phyloP scores from a whole-genome alignment of 2,113 vertebrate genomes.

The Aptenodytes patagonicus region DNA sequence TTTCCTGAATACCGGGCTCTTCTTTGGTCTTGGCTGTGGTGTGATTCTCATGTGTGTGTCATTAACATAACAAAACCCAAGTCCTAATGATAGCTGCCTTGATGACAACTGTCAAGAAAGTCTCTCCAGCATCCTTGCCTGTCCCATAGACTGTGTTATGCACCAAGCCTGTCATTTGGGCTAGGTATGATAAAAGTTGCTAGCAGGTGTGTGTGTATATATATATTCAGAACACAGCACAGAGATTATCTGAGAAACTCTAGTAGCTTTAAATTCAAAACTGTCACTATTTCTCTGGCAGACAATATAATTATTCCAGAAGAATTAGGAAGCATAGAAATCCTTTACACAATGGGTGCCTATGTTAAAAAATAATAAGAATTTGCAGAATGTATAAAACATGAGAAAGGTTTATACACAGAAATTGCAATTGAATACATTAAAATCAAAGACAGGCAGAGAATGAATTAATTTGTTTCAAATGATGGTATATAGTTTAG shows the following conservation, averaged over 20 bases:
- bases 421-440: conserved; percentile 27
- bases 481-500: neutral
- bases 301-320: conserved; percentile 3
- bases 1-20: neutral
- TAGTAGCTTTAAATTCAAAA: neutral
- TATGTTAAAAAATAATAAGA: neutral
- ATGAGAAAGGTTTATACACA: conserved; percentile 16
- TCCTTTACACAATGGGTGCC: neutral
- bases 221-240: neutral
- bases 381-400: conserved; percentile 40
- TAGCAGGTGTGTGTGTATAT: neutral
- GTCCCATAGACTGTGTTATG: neutral
- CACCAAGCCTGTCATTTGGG: neutral
- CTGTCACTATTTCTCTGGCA: neutral
- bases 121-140: neutral
- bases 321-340: neutral
- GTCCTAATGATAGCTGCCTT: neutral
- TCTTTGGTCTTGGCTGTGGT: neutral
- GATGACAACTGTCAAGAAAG: neutral
- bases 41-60: neutral
- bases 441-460: conserved; percentile 26
- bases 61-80: neutral
- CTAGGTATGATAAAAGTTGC: neutral
- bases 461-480: neutral
- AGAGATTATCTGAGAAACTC: neutral